Evolutionary conservation across 2,888 invertebrate genomes (phyloP), one percentile per base, ranked within the genome.

Genomic region (Drosophila recens): DNA sequence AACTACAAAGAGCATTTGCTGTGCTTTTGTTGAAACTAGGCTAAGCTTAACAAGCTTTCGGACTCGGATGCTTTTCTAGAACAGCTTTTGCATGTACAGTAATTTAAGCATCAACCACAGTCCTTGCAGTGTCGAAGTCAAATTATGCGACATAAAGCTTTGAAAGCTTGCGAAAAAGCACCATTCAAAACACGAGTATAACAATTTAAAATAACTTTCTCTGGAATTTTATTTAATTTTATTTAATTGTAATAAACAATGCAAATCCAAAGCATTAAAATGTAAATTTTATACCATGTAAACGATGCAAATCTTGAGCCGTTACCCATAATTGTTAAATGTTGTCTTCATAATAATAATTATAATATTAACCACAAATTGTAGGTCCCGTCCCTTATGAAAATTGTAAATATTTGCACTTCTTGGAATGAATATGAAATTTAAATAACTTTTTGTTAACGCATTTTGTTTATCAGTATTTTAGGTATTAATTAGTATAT

Each of bases 181-280:
- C 8, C 2, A 9, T 0, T 36, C 17, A 3, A 42, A 33, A 54
- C 10, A 13, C 2, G 10, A 10, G 9, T 10, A 9, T 27, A 2
- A 2, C 10, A 42, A 38, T 33, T 10, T 9, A 1, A 20, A 23
- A 20, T 5, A 0, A n/a, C 5, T 40, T 36, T 27, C 45, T 62
- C 13, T 63, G 66, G 40, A 79, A 69, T 77, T 72, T 63, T 27
- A 64, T 65, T 27, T 48, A 15, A 48, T 38, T 57, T 58, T 76
- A 80, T 82, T 80, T 66, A 75, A 73, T 86, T 49, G 52, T 73
- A 82, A 82, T 82, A 82, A 83, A 86, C 70, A 85, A 84, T 84
- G 84, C 87, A 84, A 87, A 80, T 84, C 79, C 79, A 87, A 84
- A 84, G 84, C 84, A 84, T 84, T 79, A 58, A 87, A 84, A 87